Evolutionary conservation across 2,888 invertebrate genomes (phyloP).

Genomic region (Atethmia centrago): DNA sequence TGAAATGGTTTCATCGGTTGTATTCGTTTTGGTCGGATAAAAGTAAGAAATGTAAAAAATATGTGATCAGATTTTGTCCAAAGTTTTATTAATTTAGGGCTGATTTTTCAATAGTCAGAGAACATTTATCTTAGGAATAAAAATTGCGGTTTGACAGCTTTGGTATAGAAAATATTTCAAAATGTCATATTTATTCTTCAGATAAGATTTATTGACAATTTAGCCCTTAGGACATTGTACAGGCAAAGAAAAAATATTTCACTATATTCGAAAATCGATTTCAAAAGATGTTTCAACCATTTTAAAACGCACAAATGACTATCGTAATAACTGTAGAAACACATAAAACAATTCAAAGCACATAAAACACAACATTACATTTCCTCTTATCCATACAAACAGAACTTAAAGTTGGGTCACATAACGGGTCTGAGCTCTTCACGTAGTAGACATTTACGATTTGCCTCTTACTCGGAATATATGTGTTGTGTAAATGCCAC

Average conservation of each 20-base stretch:
- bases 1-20: slow-evolving; percentile 37
- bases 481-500: slow-evolving; percentile 89
- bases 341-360: slow-evolving; percentile 39
- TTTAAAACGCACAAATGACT: not conserved
- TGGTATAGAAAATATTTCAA: no score
- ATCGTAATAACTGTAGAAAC: not conserved
- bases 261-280: not conserved
- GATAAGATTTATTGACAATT: no score
- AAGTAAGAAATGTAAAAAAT: not conserved
- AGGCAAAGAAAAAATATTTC: not conserved
- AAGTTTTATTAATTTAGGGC: not conserved
- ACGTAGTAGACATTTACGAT: slow-evolving; percentile 85
- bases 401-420: slow-evolving; percentile 71
- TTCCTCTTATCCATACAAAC: slow-evolving; percentile 58
- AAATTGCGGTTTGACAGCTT: no score
- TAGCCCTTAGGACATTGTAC: not conserved
- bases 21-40: slow-evolving; percentile 4
- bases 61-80: not conserved
- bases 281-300: not conserved
- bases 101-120: no score
- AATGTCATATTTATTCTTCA: no score
- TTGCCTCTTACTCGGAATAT: slow-evolving; percentile 80
- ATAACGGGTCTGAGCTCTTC: slow-evolving; percentile 71
- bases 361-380: slow-evolving; percentile 52
- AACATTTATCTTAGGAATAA: no score